Evolutionary conservation across 2,113 vertebrate genomes (phyloP), one percentile per base, ranked within the genome.

Genomic region (Cavia aperea): DNA sequence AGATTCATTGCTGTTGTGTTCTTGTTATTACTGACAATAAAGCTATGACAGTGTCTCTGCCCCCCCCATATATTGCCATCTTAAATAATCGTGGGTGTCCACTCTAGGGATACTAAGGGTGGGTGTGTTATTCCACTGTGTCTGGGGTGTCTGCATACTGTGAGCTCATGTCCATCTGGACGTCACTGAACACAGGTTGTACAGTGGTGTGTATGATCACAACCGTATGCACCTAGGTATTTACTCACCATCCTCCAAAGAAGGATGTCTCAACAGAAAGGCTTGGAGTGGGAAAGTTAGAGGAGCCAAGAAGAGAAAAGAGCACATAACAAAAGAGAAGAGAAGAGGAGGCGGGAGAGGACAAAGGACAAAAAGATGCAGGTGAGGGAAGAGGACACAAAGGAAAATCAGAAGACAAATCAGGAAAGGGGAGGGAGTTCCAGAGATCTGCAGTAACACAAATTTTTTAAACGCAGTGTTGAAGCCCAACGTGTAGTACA

Each of bases 381-480:
- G 83, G 86, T 31, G 84, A 49, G 14, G 56, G 91, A 49, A 86
- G 63, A 93, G 33, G 49, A 65, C 10, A 60, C 10, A 70, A 89
- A 56, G 78, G 70, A 93, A 82, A 60, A 89, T 93, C 86, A 58
- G 33, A 68, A 93, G 96, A 96, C 94, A 97, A 79, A 81, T 21
- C 15, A 63, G 58, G 79, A 81, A 56, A 23, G 23, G 91, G 56
- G 63, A 43, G 13, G 31, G 43, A 63, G n/a, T n/a, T 86, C n/a
- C n/a, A 70, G 9, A 23, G 33, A 77, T 77, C 56, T 75, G 43
- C n/a, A 85, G 72, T 24, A 43, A 36, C 90, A 54, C 13, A 49
- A 68, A 7, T 39, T 43, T 31, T 62, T 66, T 14, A 66, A 70
- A 70, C 16, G 66, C 66, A 70, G 66, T 7, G 66, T n/a, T n/a